phyloP scores from a whole-genome alignment of 2,888 invertebrate genomes.

The Lutraria lutraria region DNA sequence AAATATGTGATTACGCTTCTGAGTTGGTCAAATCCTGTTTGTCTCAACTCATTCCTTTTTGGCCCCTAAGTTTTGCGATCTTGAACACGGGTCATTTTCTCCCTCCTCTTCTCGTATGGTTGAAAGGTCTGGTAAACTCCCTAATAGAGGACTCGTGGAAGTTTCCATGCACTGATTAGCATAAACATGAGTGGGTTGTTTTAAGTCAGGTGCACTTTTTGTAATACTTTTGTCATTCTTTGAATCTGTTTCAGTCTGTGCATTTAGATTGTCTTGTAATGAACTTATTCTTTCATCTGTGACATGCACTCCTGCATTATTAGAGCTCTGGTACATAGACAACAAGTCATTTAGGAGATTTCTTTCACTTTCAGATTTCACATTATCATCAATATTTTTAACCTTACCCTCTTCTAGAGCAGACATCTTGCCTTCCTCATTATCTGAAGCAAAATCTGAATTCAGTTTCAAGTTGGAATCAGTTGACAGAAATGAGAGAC shows the following conservation, averaged over 20 bases:
- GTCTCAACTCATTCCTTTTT: conserved; percentile 3
- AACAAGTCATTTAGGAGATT: conserved; percentile 71
- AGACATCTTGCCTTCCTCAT: conserved; percentile 59
- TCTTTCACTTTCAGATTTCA: conserved; percentile 66
- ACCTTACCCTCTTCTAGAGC: conserved; percentile 58
- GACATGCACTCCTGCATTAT: conserved; percentile 38
- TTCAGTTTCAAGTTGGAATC: conserved; percentile 75
- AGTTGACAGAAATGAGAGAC: conserved; percentile 77
- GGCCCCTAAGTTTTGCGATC: conserved; percentile 35
- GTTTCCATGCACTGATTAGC: conserved; percentile 48
- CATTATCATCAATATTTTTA: conserved; percentile 31
- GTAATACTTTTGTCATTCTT: conserved; percentile 41
- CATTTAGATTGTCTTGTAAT: conserved; percentile 42
- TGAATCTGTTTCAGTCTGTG: conserved; percentile 13
- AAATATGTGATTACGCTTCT: too few relatives aligned
- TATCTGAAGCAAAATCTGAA: conserved; percentile 73
- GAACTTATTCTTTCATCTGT: conserved; percentile 27
- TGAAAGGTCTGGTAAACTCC: conserved; percentile 59
- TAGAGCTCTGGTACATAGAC: conserved; percentile 47
- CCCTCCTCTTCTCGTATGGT: conserved; percentile 44
- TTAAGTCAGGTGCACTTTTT: conserved; percentile 63
- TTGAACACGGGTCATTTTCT: conserved; percentile 49
- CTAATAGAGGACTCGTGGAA: conserved; percentile 55
- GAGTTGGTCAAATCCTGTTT: too few relatives aligned
- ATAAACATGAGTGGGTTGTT: conserved; percentile 33